A percentile compares a stretch with the other conserved stretches of the same genome.
Conservation (phyloP, 2,888 invertebrate genomes). For the Chrysomela aeneicollis region DNA sequence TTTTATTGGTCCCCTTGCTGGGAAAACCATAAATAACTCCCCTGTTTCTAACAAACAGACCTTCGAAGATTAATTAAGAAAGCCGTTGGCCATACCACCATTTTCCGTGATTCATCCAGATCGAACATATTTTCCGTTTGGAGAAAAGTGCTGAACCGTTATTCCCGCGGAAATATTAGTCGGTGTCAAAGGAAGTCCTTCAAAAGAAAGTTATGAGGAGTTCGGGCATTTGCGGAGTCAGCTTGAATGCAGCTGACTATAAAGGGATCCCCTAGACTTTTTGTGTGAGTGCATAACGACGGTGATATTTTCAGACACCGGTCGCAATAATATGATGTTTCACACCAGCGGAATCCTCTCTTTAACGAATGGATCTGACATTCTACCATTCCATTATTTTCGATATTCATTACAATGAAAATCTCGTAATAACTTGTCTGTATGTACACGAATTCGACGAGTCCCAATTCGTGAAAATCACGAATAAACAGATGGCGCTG, state of each 20-base stretch:
- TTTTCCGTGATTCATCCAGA: slow-evolving; percentile 9
- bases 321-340: too few relatives aligned
- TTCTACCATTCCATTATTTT: too few relatives aligned
- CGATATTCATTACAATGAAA: too few relatives aligned
- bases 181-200: slow-evolving; percentile 53
- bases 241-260: slow-evolving; percentile 54
- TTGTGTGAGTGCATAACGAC: not conserved
- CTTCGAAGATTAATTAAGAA: slow-evolving; percentile 11
- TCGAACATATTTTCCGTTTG: slow-evolving; percentile 20
- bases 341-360: too few relatives aligned
- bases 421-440: too few relatives aligned
- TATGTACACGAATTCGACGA: too few relatives aligned
- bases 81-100: not conserved
- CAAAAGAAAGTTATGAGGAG: slow-evolving; percentile 55
- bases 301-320: not conserved
- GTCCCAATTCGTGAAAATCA: too few relatives aligned
- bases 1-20: too few relatives aligned
- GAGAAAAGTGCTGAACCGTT: slow-evolving; percentile 49
- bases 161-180: slow-evolving; percentile 51
- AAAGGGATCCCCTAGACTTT: not conserved
- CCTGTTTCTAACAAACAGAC: slow-evolving; percentile 9
- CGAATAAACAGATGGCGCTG: too few relatives aligned
- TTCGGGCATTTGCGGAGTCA: slow-evolving; percentile 54
- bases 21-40: not conserved
- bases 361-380: too few relatives aligned